These are phyloP conservation scores for Meles meles DNA, from an alignment of 2,113 vertebrate species.

Conservation along the genomic window DNA sequence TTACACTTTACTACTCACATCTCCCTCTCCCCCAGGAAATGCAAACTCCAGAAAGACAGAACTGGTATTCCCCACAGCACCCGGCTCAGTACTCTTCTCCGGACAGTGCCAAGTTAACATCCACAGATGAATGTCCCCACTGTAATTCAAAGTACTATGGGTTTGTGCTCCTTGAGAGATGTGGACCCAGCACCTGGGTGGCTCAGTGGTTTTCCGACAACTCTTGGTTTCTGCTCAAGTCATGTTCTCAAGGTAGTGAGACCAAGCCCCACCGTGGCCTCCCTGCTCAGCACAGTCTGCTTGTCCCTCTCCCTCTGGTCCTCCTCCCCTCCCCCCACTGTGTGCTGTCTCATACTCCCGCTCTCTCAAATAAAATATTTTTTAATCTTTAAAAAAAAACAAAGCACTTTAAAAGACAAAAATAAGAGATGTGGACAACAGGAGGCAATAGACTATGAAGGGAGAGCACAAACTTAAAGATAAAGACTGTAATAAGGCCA, in stretches of 20 bases:
- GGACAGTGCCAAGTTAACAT: background rate
- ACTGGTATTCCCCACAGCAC: background rate
- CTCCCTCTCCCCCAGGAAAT: background rate
- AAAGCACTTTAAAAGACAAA: background rate
- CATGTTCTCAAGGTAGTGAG: background rate
- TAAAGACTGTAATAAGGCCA: background rate
- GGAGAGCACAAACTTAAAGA: background rate
- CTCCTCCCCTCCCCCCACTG: background rate
- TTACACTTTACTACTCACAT: background rate
- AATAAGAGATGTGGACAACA: background rate
- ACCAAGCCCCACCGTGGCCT: background rate
- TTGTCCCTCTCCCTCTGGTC: background rate
- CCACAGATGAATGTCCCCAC: background rate
- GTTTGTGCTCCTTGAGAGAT: background rate
- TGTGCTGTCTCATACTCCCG: background rate
- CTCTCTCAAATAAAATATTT: background rate
- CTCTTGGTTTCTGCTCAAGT: background rate
- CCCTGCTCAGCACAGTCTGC: background rate
- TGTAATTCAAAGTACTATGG: background rate
- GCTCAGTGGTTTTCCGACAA: background rate
- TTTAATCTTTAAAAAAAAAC: too few relatives aligned
- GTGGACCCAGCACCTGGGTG: background rate
- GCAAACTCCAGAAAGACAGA: background rate
- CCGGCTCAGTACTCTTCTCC: background rate
- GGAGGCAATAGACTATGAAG: background rate